Evolutionary conservation across 2,113 vertebrate species (phyloP).

Genomic region (Colaptes auratus): DNA sequence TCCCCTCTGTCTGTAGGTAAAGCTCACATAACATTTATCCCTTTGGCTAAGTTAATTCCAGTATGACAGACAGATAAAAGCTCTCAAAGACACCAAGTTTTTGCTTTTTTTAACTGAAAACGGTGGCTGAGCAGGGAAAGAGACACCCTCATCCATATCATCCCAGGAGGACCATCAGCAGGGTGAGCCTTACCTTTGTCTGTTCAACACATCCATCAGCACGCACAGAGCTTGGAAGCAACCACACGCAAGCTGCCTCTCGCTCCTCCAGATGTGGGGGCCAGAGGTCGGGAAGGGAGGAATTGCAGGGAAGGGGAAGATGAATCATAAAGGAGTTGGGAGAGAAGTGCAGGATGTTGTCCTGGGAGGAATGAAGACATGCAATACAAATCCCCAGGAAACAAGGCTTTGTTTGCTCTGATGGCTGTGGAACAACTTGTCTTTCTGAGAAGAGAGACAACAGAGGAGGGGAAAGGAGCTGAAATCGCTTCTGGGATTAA

Average conservation of each 20-base stretch:
- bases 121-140: slow-evolving; percentile 3
- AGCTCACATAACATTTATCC: slow-evolving; percentile 16
- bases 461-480: background rate
- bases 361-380: slow-evolving; percentile 51
- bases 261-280: slow-evolving; percentile 63
- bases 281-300: slow-evolving; percentile 63
- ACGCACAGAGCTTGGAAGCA: slow-evolving; percentile 6
- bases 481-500: background rate
- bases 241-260: slow-evolving; percentile 47
- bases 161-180: background rate
- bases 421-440: background rate
- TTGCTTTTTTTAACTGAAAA: background rate
- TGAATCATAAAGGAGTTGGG: slow-evolving; percentile 66
- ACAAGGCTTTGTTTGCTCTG: slow-evolving; percentile 50
- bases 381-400: slow-evolving; percentile 46
- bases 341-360: slow-evolving; percentile 64
- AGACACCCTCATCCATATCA: background rate
- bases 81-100: slow-evolving; percentile 12
- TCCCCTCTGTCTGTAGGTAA: slow-evolving; percentile 34
- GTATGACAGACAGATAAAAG: slow-evolving; percentile 26
- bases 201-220: background rate
- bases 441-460: background rate
- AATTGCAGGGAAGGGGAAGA: slow-evolving; percentile 61
- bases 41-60: slow-evolving; percentile 32
- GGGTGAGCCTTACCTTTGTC: slow-evolving; percentile 56